Base-by-base conservation (phyloP, 2,797 vertebrate genomes). In the Sciaenops ocellatus region DNA sequence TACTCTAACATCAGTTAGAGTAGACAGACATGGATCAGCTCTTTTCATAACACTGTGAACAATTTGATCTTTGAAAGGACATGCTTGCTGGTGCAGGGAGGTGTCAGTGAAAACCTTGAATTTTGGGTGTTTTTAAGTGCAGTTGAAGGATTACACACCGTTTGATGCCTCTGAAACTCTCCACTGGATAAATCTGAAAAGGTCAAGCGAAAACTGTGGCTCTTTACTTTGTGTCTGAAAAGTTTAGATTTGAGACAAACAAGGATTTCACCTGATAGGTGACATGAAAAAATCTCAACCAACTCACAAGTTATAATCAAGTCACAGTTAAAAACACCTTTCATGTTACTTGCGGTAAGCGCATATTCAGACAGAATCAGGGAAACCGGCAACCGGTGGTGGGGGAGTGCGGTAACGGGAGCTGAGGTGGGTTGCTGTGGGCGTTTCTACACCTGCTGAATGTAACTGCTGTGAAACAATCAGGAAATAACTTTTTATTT, bases 11-110 rank as follows among this genome's bases (percentile, higher is more conserved):
- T 64, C 38, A 66, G 16, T 46, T 12, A 30, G 48, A 69, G 18
- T 12, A 66, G 64, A 75, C 54, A 62, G 77, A 81, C 57, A 73
- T 76, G 77, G 61, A 78, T 89, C 64, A 73, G 30, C 34, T 76
- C 18, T 59, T 62, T 74, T 63, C 12, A 80, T 52, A 59, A 59
- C 65, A 74, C 38, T 46, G 57, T 65, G 69, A 72, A 71, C 57
- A 72, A 38, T 59, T 9, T 52, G 46, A 72, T 66, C 6, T 69
- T 24, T 48, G 24, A 52, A 63, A 30, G 47, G 51, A 80, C 46
- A 64, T 24, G 34, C 44, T 56, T 72, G 18, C 18, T 30, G 28
- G 2, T 16, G 46, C 34, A 63, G 24, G 18, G 5, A 20, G 9
- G 20, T 47, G 30, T 67, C 22, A 24, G 28, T 34, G 42, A 63